Percentiles rank a stretch among this genome's conserved stretches.
phyloP scores from a whole-genome alignment of 2,888 invertebrate genomes.

The Athrips mouffetella region DNA sequence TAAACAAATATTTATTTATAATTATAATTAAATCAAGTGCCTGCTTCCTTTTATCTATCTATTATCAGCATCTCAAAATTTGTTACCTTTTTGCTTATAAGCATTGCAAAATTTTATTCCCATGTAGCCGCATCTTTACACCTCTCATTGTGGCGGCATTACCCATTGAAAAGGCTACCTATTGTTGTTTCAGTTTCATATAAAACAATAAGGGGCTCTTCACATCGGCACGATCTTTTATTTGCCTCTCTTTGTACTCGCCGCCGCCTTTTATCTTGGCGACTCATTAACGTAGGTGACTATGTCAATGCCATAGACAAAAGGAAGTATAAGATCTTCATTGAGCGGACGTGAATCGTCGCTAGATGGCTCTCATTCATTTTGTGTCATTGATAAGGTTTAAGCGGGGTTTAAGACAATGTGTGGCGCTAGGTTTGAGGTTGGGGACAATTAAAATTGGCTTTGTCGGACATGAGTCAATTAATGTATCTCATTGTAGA shows the following conservation, averaged over 20 bases:
- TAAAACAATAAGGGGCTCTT: conserved; percentile 72
- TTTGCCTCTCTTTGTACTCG: conserved; percentile 63
- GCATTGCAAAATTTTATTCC: conserved; percentile 9
- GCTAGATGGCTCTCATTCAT: conserved; percentile 8
- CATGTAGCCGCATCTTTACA: conserved; percentile 45
- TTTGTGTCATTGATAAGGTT: conserved; percentile 6
- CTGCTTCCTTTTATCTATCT: no score
- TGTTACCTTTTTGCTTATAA: neutral
- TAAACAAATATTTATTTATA: no score
- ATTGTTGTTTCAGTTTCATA: conserved; percentile 76
- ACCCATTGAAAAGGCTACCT: conserved; percentile 75
- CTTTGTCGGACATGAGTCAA: neutral
- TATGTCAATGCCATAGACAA: conserved; percentile 17
- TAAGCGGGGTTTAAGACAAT: neutral
- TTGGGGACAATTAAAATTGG: neutral
- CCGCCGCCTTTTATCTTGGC: conserved; percentile 65
- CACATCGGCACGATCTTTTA: conserved; percentile 64
- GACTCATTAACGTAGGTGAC: conserved; percentile 63
- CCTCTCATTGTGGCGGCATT: conserved; percentile 71
- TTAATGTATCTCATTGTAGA: neutral
- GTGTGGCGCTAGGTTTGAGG: neutral
- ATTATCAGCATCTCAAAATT: neutral
- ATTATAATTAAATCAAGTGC: no score
- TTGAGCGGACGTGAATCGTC: conserved; percentile 3
- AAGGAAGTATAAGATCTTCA: conserved; percentile 3